Conservation (phyloP, 2,888 invertebrate genomes). For the Myathropa florea region DNA sequence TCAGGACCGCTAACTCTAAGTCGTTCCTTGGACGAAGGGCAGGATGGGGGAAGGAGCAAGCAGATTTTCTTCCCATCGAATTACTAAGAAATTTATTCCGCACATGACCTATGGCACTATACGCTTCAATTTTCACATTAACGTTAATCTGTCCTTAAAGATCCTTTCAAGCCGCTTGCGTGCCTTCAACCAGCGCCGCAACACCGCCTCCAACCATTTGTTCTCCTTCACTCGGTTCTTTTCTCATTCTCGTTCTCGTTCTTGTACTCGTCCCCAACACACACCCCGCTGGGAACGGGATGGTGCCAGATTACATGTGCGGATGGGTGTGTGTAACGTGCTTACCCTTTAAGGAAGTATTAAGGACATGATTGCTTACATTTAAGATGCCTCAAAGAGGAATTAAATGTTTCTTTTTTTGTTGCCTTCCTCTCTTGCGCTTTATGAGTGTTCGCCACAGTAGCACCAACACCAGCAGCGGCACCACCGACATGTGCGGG, state of each 20-base stretch:
- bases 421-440: background rate
- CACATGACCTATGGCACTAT: conserved; percentile 62
- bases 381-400: conserved; percentile 63
- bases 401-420: conserved; percentile 23
- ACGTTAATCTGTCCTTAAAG: conserved; percentile 65
- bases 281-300: background rate
- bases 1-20: background rate
- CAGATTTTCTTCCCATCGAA: conserved; percentile 34
- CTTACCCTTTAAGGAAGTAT: conserved; percentile 61
- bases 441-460: conserved; percentile 11
- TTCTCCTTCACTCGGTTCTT: background rate
- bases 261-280: background rate
- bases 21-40: background rate
- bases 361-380: conserved; percentile 66
- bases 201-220: conserved; percentile 10
- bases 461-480: background rate
- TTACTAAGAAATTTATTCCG: conserved; percentile 52
- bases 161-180: conserved; percentile 56
- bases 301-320: conserved; percentile 14
- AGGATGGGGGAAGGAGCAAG: background rate
- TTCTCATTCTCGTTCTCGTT: too few relatives aligned
- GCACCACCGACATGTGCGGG: background rate
- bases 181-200: conserved; percentile 43
- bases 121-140: conserved; percentile 68
- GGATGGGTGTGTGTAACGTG: conserved; percentile 47